Percentiles rank a stretch among this genome's conserved stretches.
phyloP scores from a whole-genome alignment of 2,797 vertebrate species.

The Parotocinclus haroldoi region DNA sequence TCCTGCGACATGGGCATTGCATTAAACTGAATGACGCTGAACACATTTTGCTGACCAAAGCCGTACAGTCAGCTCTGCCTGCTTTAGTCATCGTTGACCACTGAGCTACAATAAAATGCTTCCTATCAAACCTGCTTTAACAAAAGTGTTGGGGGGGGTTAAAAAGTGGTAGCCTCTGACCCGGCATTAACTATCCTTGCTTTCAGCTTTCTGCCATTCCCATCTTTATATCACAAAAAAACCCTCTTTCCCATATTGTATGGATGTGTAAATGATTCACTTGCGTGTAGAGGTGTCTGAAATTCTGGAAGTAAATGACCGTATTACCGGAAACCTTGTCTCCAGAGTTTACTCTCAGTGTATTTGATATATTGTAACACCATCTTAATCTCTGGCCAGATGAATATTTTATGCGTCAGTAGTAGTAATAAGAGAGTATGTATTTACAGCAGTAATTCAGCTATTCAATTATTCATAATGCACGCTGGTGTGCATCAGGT shows the following conservation, averaged over 20 bases:
- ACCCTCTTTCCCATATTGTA: neutral
- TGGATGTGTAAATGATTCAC: neutral
- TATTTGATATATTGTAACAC: slow-evolving; percentile 54
- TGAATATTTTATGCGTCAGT: slow-evolving; percentile 57
- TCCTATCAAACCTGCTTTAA: neutral
- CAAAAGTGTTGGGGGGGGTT: neutral
- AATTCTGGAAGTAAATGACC: slow-evolving; percentile 40
- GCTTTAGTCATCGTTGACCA: neutral
- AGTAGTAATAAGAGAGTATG: slow-evolving; percentile 53
- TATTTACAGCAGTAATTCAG: slow-evolving; percentile 53
- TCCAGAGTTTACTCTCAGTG: slow-evolving; percentile 39
- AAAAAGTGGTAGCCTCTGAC: slow-evolving; percentile 7
- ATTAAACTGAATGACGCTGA: neutral
- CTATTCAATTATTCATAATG: slow-evolving; percentile 54
- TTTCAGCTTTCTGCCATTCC: too few species aligned
- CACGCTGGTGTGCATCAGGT: slow-evolving; percentile 43
- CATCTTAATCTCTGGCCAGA: slow-evolving; percentile 53
- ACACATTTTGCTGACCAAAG: too few species aligned
- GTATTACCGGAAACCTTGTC: slow-evolving; percentile 44
- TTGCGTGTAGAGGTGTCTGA: slow-evolving; percentile 28
- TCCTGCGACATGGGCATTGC: neutral
- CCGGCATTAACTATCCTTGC: neutral
- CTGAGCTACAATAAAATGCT: neutral
- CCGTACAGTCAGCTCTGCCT: too few species aligned
- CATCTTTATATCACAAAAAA: neutral